Evolutionary conservation across 1,140 invertebrate species (phyloP), one percentile per base, ranked within the genome.

Genomic region (Ephestia elutella): DNA sequence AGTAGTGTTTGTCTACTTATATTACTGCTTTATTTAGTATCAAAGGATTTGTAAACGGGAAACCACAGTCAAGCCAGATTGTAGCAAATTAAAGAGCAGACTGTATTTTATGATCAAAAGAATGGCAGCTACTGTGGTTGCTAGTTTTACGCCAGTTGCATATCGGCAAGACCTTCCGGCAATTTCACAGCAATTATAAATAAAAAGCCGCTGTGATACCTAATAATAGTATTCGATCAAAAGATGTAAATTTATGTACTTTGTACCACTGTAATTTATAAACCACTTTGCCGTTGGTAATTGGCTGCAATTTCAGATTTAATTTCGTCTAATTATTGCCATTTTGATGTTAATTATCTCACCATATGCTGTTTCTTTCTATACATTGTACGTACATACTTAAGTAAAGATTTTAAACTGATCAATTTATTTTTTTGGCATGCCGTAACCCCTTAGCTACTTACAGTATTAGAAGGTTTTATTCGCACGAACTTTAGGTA

Each of bases 121-220:
- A 73, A 63, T 65, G 69, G 79, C 73, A 74, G 64, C 61, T 63
- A 72, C 61, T 57, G 60, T 57, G 50, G 19, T 50, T 10, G 18
- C 18, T 53, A 25, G 9, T 25, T 53, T 53, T 53, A 58, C 68
- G 69, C 63, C 82, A 78, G 81, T 82, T 82, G 80, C 69, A 70
- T 66, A 73, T 69, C 71, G 73, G 65, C 54, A 60, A 54, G 55
- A 71, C 71, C 71, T 80, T 73, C 74, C 70, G 75, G 73, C 70
- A 62, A 74, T 78, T 68, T 68, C 66, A 66, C 72, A 76, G 72
- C 77, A 86, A 84, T 86, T 84, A 82, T 70, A 74, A 77, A 65
- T 68, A 82, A 78, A 75, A 75, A 64, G 66, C 70, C 56, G 65
- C 75, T 69, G 65, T 73, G 76, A 81, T 83, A 81, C 68, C 32